These are phyloP conservation scores for Chelonus formosanus DNA, from an alignment of 2,888 invertebrate species.

Conservation along the genomic window DNA sequence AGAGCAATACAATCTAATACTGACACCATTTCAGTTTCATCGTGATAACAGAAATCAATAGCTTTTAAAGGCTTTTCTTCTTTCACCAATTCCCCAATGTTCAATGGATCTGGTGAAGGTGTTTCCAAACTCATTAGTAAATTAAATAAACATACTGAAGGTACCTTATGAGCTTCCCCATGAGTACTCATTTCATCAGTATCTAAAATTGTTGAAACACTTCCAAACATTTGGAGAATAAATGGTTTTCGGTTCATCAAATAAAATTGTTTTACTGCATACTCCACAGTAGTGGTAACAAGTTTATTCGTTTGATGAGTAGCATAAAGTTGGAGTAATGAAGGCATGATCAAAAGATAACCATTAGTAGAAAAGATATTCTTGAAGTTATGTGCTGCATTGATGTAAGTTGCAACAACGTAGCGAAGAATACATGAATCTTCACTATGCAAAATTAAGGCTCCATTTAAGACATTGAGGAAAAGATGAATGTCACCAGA, in stretches of 20 bases:
- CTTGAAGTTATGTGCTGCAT: slow-evolving; percentile 97
- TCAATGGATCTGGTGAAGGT: slow-evolving; percentile 92
- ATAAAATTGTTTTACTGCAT: slow-evolving; percentile 98
- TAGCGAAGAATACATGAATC: slow-evolving; percentile 94
- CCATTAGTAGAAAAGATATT: slow-evolving; percentile 98
- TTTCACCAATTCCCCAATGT: slow-evolving; percentile 91
- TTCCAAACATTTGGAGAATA: slow-evolving; percentile 98
- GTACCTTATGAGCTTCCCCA: slow-evolving; percentile 93
- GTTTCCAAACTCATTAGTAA: slow-evolving; percentile 90
- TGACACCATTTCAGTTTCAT: slow-evolving; percentile 96
- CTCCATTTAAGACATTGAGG: slow-evolving; percentile 96
- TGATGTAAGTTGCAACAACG: slow-evolving; percentile 96
- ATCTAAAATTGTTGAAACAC: slow-evolving; percentile 94
- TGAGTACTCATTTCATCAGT: slow-evolving; percentile 86
- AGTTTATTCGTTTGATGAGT: slow-evolving; percentile 97
- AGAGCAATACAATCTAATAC: slow-evolving; percentile 97
- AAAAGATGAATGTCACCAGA: slow-evolving; percentile 97
- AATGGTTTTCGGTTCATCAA: slow-evolving; percentile 97
- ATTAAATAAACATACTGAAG: slow-evolving; percentile 91
- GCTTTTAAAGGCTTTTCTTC: slow-evolving; percentile 92
- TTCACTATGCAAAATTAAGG: slow-evolving; percentile 95
- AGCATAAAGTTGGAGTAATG: slow-evolving; percentile 94
- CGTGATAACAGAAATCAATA: slow-evolving; percentile 98
- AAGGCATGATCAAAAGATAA: slow-evolving; percentile 97
- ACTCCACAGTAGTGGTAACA: slow-evolving; percentile 95